Evolutionary conservation across 2,888 invertebrate species (phyloP).

Genomic region (Drepanosiphum platanoidis): DNA sequence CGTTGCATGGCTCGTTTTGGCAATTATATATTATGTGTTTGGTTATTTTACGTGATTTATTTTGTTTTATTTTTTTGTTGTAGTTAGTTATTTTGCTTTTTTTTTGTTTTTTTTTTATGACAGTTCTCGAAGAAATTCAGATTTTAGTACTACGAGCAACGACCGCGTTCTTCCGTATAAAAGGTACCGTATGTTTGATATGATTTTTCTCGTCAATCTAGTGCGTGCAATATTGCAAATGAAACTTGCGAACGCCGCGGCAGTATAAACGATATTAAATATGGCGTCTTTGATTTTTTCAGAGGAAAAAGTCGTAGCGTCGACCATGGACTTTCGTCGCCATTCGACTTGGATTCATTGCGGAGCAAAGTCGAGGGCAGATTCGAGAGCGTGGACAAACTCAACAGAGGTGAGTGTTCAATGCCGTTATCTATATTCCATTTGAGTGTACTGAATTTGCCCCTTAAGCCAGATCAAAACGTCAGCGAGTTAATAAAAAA

Average conservation of each 20-base stretch:
- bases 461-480: neutral
- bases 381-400: conserved; percentile 80
- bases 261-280: neutral
- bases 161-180: conserved; percentile 63
- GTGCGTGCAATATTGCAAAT: no score
- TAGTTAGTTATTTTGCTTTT: conserved; percentile 56
- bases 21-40: neutral
- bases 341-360: conserved; percentile 85
- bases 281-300: conserved; percentile 65
- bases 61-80: conserved; percentile 42
- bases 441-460: conserved; percentile 5
- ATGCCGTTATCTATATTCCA: neutral
- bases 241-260: no score
- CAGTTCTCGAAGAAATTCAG: conserved; percentile 60
- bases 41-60: neutral
- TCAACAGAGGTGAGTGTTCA: conserved; percentile 70
- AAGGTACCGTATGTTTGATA: conserved; percentile 69
- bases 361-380: conserved; percentile 88
- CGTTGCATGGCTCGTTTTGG: neutral
- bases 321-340: conserved; percentile 87
- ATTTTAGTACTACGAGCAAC: conserved; percentile 52
- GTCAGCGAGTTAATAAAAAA: neutral
- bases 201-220: conserved; percentile 64
- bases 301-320: conserved; percentile 93
- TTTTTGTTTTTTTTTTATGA: conserved; percentile 32